Conservation (phyloP, 2,113 vertebrate genomes). For the Podocnemis expansa region DNA sequence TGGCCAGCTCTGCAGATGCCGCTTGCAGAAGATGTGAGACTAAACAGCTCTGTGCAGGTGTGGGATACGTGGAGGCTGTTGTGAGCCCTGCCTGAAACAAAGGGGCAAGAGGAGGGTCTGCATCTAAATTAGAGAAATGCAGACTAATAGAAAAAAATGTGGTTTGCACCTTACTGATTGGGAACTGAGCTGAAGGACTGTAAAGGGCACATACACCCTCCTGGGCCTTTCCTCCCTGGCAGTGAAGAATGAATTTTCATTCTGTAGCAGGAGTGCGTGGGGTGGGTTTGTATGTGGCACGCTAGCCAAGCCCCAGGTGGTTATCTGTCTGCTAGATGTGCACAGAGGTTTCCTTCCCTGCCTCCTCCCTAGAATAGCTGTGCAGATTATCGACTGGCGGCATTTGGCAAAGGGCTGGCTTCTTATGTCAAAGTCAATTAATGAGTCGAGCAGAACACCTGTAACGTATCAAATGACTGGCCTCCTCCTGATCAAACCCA, state of each 20-base stretch:
- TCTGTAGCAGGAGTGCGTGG: neutral
- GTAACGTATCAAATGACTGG: fast-evolving
- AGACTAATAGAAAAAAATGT: neutral
- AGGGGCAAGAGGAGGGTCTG: neutral
- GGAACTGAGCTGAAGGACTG: neutral
- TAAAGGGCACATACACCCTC: too few species aligned
- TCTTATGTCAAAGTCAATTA: neutral
- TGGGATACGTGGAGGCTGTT: neutral
- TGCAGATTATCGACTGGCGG: neutral
- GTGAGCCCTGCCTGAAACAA: fast-evolving
- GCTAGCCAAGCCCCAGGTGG: neutral
- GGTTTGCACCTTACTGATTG: neutral
- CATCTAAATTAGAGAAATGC: neutral
- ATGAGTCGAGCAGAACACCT: neutral
- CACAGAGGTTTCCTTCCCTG: neutral
- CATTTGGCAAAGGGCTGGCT: neutral
- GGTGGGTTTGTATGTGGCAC: neutral
- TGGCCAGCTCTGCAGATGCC: neutral
- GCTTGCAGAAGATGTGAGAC: neutral
- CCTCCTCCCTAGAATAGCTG: neutral
- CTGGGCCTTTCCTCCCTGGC: neutral
- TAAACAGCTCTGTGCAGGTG: neutral
- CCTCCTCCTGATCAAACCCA: neutral
- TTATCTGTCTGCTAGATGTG: neutral
- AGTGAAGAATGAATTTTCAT: neutral